Percentiles rank a stretch among this genome's conserved stretches.
phyloP scores from a whole-genome alignment of 1,140 invertebrate genomes.

The Lordiphosa mommai region DNA sequence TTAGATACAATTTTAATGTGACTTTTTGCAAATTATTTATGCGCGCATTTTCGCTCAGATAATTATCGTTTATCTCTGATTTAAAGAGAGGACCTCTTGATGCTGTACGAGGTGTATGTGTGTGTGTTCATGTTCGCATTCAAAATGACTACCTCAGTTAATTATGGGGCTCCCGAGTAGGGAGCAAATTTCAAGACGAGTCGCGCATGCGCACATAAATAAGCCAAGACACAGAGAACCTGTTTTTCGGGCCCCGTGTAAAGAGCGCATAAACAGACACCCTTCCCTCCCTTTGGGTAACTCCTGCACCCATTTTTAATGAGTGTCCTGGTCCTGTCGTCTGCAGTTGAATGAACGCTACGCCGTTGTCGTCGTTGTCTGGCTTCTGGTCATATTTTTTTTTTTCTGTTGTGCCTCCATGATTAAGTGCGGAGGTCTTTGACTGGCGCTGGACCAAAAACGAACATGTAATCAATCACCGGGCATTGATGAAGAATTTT shows the following conservation, averaged over 20 bases:
- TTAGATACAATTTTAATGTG: conserved; percentile 79
- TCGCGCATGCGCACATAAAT: conserved; percentile 73
- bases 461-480: conserved; percentile 65
- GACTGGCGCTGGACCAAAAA: conserved; percentile 57
- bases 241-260: conserved; percentile 44
- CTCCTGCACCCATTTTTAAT: conserved; percentile 75
- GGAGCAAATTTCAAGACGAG: conserved; percentile 51
- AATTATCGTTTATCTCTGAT: conserved; percentile 80
- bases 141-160: conserved; percentile 79
- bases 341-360: conserved; percentile 74
- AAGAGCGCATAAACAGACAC: conserved; percentile 54
- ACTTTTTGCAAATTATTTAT: conserved; percentile 79
- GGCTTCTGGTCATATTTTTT: conserved; percentile 48
- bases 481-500: conserved; percentile 61
- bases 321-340: conserved; percentile 77
- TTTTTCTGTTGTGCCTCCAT: conserved; percentile 53
- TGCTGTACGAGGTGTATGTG: conserved; percentile 27
- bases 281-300: conserved; percentile 5
- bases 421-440: conserved; percentile 71
- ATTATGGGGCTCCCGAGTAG: conserved; percentile 79
- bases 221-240: conserved; percentile 52
- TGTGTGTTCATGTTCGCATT: conserved; percentile 53
- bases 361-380: conserved; percentile 38
- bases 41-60: conserved; percentile 77
- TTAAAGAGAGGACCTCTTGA: conserved; percentile 60